Evolutionary conservation across 2,113 vertebrate genomes (phyloP), one percentile per base, ranked within the genome.

Genomic region (Euleptes europaea): DNA sequence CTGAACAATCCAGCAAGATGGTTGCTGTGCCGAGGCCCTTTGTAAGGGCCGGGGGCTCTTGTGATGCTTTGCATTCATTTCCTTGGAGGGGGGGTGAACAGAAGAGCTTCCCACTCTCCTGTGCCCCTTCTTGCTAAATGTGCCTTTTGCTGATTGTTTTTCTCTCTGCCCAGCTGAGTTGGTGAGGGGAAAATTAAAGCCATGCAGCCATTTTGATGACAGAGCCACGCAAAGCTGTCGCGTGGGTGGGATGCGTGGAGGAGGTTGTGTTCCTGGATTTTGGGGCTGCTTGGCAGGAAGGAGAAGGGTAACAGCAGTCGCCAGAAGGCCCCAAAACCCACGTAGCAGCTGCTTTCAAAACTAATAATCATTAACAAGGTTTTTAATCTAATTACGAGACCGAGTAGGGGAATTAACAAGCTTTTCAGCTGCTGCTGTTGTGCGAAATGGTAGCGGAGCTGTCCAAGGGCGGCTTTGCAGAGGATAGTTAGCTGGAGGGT

Each of bases 391-490:
- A 75, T 94, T 94, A 81, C 81, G 57, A 1, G n/a, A 87, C n/a
- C 79, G 83, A 83, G 72, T 91, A 1, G 2, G 86, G 83, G 85
- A 89, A 89, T 87, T 87, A 57, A 38, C 71, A 85, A 31, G 14
- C 63, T 91, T 92, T 85, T 91, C 90, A 78, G 83, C 54, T 91
- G n/a, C 63, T 80, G 81, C 49, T 87, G 84, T 92, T 93, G 85
- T 90, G 81, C 89, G 60, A 93, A 90, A 92, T 78, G 80, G 38
- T 92, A 90, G 84, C 83, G 72, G 92, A 93, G 78, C 91, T 86
- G 15, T 89, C 88, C 90, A 93, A 77, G 72, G 84, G 73, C 92
- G 88, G 87, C 92, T 94, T 95, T 95, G 94, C 89, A 89, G 89
- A 74, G 86, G 88, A 88, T 66, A 82, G 79, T 89, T 93, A 84